phyloP scores from a whole-genome alignment of 2,888 invertebrate genomes.

The Erynnis tages region DNA sequence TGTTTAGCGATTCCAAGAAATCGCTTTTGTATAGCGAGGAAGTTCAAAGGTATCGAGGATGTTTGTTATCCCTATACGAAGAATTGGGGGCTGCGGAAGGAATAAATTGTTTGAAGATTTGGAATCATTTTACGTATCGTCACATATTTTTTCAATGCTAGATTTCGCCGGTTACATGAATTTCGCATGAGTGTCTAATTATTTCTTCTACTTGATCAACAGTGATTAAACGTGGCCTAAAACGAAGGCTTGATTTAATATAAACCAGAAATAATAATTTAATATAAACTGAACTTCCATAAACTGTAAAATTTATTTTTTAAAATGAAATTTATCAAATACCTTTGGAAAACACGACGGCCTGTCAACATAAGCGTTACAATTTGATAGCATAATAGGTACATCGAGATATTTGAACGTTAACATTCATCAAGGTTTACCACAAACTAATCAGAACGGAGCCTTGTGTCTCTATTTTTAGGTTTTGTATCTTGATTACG shows the following conservation, averaged over 20 bases:
- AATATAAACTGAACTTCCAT: no score
- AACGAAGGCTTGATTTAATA: no score
- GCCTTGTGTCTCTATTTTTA: not conserved
- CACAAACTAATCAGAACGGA: not conserved
- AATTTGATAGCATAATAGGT: no score
- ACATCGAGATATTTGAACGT: not conserved
- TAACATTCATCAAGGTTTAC: not conserved
- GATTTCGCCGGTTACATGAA: not conserved
- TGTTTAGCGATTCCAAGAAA: not conserved
- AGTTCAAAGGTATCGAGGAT: slow-evolving; percentile 3
- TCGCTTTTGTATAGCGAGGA: not conserved
- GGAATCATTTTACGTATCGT: no score
- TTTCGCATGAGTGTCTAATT: not conserved
- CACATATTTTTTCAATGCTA: no score
- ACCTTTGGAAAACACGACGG: no score
- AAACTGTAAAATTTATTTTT: no score
- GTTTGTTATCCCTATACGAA: slow-evolving; percentile 1
- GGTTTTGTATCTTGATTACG: not conserved
- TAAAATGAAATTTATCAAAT: no score
- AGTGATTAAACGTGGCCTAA: not conserved
- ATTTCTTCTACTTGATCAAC: not conserved
- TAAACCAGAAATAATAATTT: no score
- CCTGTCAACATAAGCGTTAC: no score
- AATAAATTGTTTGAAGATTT: no score
- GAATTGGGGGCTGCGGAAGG: no score